Conservation (phyloP, 92 coral and sea anemone genomes). For the Epizoanthus stellaris region DNA sequence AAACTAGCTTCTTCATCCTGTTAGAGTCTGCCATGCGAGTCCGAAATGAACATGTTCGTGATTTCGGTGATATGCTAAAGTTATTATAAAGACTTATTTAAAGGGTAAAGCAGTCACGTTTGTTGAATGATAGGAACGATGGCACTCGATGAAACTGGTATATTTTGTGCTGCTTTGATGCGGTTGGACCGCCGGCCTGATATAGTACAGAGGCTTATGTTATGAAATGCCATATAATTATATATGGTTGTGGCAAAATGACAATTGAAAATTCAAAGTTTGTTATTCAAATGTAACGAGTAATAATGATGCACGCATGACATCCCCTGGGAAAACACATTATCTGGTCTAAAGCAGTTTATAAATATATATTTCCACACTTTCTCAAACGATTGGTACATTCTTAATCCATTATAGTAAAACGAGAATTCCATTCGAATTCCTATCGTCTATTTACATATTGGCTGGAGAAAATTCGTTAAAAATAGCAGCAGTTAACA, state of each 20-base stretch:
- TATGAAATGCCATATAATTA: neutral
- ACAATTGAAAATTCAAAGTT: neutral
- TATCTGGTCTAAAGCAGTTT: neutral
- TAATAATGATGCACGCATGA: neutral
- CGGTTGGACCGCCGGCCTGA: neutral
- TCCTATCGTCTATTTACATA: neutral
- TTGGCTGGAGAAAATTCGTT: neutral
- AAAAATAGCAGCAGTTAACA: neutral
- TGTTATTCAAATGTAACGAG: too few species aligned
- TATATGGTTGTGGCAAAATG: neutral
- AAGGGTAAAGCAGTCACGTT: constrained; percentile 1
- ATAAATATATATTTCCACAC: neutral
- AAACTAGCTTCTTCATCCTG: neutral
- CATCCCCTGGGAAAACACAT: neutral
- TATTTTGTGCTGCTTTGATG: neutral
- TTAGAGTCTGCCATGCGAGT: neutral
- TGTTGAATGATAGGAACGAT: neutral
- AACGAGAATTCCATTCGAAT: neutral
- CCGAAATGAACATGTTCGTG: neutral
- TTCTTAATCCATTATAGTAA: neutral
- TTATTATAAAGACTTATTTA: neutral
- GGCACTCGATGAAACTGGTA: neutral
- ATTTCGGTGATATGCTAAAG: neutral
- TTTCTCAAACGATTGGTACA: neutral
- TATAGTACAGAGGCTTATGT: neutral